phyloP scores from a whole-genome alignment of 2,888 invertebrate species.

The Entomobrya proxima region DNA sequence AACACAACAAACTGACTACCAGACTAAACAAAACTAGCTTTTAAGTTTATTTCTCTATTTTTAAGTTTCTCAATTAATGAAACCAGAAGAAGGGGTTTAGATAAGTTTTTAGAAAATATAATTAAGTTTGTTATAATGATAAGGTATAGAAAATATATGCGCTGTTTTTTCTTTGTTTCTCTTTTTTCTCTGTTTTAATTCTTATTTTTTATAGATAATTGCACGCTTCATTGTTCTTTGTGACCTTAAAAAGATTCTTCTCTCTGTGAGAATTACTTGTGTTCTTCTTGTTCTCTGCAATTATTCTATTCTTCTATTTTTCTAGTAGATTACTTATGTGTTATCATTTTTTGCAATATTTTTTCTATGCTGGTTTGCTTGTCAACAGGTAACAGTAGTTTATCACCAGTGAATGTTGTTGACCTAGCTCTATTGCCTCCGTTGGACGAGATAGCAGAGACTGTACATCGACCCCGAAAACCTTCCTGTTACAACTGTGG shows the following conservation, averaged over 20 bases:
- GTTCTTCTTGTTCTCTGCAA: background rate
- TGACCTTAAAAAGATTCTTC: background rate
- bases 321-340: background rate
- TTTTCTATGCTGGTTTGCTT: conserved; percentile 60
- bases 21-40: background rate
- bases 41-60: too few relatives aligned
- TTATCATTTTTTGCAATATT: conserved; percentile 14
- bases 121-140: background rate
- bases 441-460: conserved; percentile 66
- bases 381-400: conserved; percentile 66
- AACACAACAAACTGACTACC: conserved; percentile 4
- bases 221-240: conserved; percentile 40
- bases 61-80: too few relatives aligned
- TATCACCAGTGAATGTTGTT: conserved; percentile 67
- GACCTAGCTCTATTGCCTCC: conserved; percentile 69
- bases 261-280: background rate
- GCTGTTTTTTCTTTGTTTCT: conserved; percentile 31
- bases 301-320: background rate
- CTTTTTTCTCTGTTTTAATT: conserved; percentile 29
- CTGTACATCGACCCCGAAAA: conserved; percentile 76
- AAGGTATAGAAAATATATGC: background rate
- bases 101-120: background rate
- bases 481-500: conserved; percentile 95
- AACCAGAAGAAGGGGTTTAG: background rate
- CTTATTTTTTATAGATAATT: conserved; percentile 37